phyloP scores from a whole-genome alignment of 2,888 invertebrate genomes.

The Barypeithes pellucidus region DNA sequence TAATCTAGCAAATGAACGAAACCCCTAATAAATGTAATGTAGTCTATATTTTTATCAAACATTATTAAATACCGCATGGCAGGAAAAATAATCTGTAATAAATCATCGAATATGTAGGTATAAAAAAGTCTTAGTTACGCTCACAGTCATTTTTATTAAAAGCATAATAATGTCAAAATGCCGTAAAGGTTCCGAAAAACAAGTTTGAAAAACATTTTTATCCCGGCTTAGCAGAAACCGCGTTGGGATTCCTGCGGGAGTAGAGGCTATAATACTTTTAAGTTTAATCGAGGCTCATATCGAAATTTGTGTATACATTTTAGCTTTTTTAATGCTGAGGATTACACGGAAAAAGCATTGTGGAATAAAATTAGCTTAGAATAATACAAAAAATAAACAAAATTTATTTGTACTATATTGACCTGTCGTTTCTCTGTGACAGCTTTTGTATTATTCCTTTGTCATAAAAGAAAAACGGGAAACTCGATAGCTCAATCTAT shows the following conservation, averaged over 20 bases:
- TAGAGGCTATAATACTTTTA: not conserved
- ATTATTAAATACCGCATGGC: too few relatives aligned
- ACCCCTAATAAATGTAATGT: too few relatives aligned
- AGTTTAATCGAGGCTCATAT: not conserved
- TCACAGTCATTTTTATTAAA: slow-evolving; percentile 1
- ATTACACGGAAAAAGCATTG: not conserved
- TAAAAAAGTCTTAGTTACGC: not conserved
- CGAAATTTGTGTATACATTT: not conserved
- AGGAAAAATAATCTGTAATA: slow-evolving; percentile 16
- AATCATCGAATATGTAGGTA: slow-evolving; percentile 10
- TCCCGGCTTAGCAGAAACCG: not conserved
- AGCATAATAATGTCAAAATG: slow-evolving; percentile 1
- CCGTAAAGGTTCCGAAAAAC: not conserved
- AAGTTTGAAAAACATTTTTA: slow-evolving; percentile 3
- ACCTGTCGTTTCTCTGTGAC: too few relatives aligned
- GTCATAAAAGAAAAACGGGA: too few relatives aligned
- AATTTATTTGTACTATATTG: too few relatives aligned
- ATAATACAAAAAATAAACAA: not conserved
- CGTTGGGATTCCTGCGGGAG: not conserved
- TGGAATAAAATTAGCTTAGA: not conserved
- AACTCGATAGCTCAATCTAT: too few relatives aligned
- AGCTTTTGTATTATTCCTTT: too few relatives aligned
- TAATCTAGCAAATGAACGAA: too few relatives aligned
- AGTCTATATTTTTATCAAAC: too few relatives aligned
- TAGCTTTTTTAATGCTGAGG: not conserved